Base-by-base conservation (phyloP, 2,797 vertebrate species). In the Acanthornis magna region DNA sequence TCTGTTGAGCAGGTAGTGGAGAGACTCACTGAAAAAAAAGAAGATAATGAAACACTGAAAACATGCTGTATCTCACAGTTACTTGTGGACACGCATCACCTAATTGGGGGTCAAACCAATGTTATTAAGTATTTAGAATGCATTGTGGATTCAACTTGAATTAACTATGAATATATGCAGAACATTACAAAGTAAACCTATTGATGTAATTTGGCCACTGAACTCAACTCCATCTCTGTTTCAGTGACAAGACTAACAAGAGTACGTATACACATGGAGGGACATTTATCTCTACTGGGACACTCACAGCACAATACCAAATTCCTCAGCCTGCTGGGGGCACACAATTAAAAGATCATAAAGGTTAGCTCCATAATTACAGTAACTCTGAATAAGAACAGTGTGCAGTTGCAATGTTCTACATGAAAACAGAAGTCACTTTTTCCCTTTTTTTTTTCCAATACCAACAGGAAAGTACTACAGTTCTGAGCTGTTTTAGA, bases 101-200 rank as follows among this genome's bases (percentile, higher is more conserved):
- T 97, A 97, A 97, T 88, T 96, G 88, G 72, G 92, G 97, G 97
- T 97, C 96, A 97, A 95, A 96, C 43, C 48, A 97, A 93, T 90
- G 91, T 91, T 97, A 78, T 62, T 74, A 79, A 50, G 26, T 36
- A 57, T 95, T 95, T 85, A 91, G 71, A 92, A 94, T 93, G 74
- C 57, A 61, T 42, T 93, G 91, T 95, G 58, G 40, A 91, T 95
- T 92, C 70, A 84, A 89, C 93, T 89, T 95, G 75, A 96, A 93
- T 96, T 88, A 87, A 89, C 77, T 93, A 84, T 89, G 80, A 92
- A 81, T 91, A 78, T 40, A 94, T 79, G 53, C 78, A 89, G 89
- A 94, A 91, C 38, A 92, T 68, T 81, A 62, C 16, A 66, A 86
- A 54, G 34, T 80, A 87, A 83, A 86, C 36, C 67, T 85, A n/a